Base-by-base conservation (phyloP, 2,113 vertebrate species). In the Naja naja region DNA sequence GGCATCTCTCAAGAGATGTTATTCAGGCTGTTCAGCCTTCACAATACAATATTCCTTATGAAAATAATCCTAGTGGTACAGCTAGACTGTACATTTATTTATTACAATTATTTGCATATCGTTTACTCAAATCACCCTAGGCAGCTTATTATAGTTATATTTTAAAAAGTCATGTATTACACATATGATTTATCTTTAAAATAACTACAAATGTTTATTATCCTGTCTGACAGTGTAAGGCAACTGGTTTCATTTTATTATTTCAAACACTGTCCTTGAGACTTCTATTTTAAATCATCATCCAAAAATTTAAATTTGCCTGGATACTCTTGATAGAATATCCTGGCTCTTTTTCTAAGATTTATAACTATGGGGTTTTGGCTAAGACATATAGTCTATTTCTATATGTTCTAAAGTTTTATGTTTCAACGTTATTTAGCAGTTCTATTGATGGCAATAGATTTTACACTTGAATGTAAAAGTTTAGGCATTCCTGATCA, bases 341-440 rank as follows among this genome's bases (percentile, higher is more conserved):
- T 91, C 91, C 6, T 60, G 92, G 92, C 94, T 85, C 30, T 91
- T 8, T n/a, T 87, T 9, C 52, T 56, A 0, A 5, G 90, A 5
- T 94, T 93, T 43, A 74, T 25, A 87, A 52, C 7, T 49, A 8
- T 58, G 94, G 3, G 85, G 90, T 95, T 30, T 85, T 74, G n/a
- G 45, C 69, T 7, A 47, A 25, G 60, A 94, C 58, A 92, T 94
- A n/a, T 5, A 1, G 53, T 30, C 92, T 89, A 87, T 86, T 55
- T 89, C 69, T 94, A n/a, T n/a, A n/a, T n/a, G n/a, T n/a, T n/a
- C n/a, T 93, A 47, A 10, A 89, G 88, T 89, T 49, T 58, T 89
- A 47, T 89, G 56, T 89, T 89, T 3, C 47, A 39, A 91, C 23
- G 93, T 95, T 94, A 93, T 88, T 22, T 86, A 39, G 12, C 49